Evolutionary conservation across 2,797 vertebrate species (phyloP), one percentile per base, ranked within the genome.

Genomic region (Myripristis murdjan): DNA sequence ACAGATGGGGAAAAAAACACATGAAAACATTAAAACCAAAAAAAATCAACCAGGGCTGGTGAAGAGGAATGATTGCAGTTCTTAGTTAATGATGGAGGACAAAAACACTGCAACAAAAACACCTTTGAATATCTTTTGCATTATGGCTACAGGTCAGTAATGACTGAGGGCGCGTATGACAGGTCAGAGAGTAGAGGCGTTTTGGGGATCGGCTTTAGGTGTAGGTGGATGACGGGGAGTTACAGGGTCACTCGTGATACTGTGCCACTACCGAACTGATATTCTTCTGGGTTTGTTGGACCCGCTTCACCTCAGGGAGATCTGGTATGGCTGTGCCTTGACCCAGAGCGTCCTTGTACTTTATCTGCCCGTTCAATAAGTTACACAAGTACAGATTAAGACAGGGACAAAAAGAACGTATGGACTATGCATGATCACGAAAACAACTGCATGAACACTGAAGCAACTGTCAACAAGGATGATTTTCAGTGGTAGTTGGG

Each of bases 221-320:
- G 15, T 55, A 37, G 52, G 6, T 67, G 31, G 23, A 3, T 41
- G 4, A 10, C 11, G 12, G 16, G 28, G 18, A 55, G 11, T 35
- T 33, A 39, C 20, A 56, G 54, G 33, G 54, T 56, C 31, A 37
- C 18, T 56, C 47, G 2, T 35, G n/a, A n/a, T 56, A 39, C n/a
- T 0, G 57, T 65, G 92, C 73, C 83, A 79, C 88, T 98, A 99
- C 98, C 97, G 97, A 97, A 94, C 98, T 99, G 95, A 99, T 99
- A 96, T 99, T 93, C 93, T 95, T 98, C 97, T 99, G 98, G 1
- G 96, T 98, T 91, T 98, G 93, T 94, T 95, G 96, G 89, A 99
- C 96, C 22, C 98, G 95, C 90, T 97, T 96, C 90, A 99, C 96
- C 90, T 99, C 98, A 0, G 98, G 98, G 48, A 99, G 97, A 75